Evolutionary conservation across 2,113 vertebrate species (phyloP).

Genomic region (Podilymbus podiceps): DNA sequence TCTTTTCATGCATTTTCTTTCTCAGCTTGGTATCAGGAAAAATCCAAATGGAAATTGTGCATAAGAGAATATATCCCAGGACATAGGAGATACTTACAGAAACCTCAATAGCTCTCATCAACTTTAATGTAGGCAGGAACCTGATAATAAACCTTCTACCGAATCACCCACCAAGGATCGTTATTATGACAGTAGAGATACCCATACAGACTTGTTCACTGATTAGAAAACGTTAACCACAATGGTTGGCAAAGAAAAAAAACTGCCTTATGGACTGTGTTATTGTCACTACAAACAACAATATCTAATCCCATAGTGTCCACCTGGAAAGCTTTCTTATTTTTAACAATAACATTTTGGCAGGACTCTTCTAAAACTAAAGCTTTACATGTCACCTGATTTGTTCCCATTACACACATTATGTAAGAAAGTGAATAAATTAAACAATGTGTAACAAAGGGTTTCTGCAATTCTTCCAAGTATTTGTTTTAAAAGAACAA

Average conservation of each 20-base stretch:
- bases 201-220: not conserved
- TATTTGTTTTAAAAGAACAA: not conserved
- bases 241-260: not conserved
- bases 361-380: not conserved
- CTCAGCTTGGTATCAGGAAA: not conserved
- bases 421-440: not conserved
- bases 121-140: not conserved
- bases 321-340: not conserved
- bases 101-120: not conserved
- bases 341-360: not conserved
- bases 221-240: not conserved
- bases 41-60: not conserved
- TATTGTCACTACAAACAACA: not conserved
- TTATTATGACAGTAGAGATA: not conserved
- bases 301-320: accelerated
- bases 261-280: not conserved
- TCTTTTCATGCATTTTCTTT: not conserved
- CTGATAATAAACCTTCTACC: not conserved
- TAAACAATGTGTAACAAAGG: not conserved
- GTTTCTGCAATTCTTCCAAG: not conserved
- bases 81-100: not conserved
- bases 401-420: not conserved
- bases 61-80: not conserved
- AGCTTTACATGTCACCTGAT: not conserved
- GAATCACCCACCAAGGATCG: not conserved